Conservation (phyloP, 2,888 invertebrate genomes). For the Pseudoips prasinana region DNA sequence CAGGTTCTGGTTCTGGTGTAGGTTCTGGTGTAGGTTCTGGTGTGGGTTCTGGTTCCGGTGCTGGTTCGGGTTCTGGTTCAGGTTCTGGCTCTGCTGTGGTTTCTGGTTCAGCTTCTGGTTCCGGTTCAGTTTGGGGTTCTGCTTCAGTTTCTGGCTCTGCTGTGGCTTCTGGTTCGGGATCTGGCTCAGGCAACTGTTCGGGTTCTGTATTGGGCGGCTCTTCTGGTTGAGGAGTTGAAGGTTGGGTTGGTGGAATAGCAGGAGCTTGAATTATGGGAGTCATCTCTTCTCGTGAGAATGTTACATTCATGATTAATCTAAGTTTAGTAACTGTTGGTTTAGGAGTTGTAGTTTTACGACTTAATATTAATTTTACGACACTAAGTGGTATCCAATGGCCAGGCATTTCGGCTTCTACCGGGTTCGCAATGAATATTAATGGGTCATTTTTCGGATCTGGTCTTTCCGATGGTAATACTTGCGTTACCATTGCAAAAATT, state of each 20-base stretch:
- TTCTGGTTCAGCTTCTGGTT: background rate
- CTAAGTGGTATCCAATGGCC: conserved; percentile 56
- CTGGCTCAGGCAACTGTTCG: background rate
- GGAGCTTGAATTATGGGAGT: too few species aligned
- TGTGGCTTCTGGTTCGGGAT: background rate
- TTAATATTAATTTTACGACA: conserved; percentile 35
- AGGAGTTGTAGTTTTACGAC: background rate
- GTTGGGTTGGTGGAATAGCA: too few species aligned
- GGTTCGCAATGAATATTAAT: conserved; percentile 50
- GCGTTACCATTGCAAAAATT: conserved; percentile 1
- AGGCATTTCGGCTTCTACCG: conserved; percentile 51
- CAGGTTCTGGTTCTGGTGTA: background rate
- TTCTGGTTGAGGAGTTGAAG: too few species aligned
- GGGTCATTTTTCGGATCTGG: conserved; percentile 34
- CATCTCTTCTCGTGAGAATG: too few species aligned
- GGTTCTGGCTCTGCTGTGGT: background rate
- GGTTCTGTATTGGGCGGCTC: conserved; percentile 15
- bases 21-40: background rate
- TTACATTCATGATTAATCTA: too few species aligned
- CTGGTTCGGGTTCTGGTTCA: background rate
- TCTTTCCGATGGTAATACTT: conserved; percentile 21
- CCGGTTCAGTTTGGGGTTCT: background rate
- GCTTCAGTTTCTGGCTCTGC: background rate
- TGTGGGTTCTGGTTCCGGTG: background rate
- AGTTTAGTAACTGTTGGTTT: background rate